Conservation (phyloP, 2,113 vertebrate species). For the Prietella phreatophila region DNA sequence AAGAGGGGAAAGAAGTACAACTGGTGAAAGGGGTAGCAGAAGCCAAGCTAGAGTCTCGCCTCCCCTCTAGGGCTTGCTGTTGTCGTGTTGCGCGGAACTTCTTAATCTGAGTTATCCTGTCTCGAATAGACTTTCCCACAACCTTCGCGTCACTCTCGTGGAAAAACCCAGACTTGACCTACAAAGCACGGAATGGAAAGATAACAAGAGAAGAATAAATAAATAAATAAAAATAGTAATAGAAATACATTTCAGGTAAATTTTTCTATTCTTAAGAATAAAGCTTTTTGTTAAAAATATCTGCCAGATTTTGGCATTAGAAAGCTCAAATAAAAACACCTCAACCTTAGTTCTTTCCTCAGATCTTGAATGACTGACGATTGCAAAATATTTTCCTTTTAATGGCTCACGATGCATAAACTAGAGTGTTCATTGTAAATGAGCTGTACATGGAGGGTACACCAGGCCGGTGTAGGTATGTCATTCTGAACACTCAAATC, state of each 20-base stretch:
- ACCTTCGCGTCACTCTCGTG: slow-evolving; percentile 92
- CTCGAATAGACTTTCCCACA: slow-evolving; percentile 88
- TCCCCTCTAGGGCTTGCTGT: slow-evolving; percentile 68
- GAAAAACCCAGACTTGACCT: slow-evolving; percentile 93
- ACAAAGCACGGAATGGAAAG: not conserved
- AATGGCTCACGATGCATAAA: no score
- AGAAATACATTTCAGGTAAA: not conserved
- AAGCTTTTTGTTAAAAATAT: no score
- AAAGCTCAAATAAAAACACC: no score
- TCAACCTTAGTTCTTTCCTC: no score
- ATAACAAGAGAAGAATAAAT: not conserved
- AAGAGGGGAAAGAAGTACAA: slow-evolving; percentile 64
- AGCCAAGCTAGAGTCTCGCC: slow-evolving; percentile 66
- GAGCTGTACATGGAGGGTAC: no score
- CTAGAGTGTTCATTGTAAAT: no score
- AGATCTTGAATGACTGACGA: no score
- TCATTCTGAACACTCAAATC: no score
- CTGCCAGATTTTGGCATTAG: no score
- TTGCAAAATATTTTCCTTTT: no score
- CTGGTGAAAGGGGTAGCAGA: slow-evolving; percentile 60
- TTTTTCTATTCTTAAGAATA: no score
- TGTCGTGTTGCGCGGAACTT: slow-evolving; percentile 80
- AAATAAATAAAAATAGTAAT: not conserved
- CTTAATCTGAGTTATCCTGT: slow-evolving; percentile 84
- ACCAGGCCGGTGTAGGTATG: no score